Evolutionary conservation across 2,888 invertebrate species (phyloP).

Genomic region (Synanthedon andrenaeformis): DNA sequence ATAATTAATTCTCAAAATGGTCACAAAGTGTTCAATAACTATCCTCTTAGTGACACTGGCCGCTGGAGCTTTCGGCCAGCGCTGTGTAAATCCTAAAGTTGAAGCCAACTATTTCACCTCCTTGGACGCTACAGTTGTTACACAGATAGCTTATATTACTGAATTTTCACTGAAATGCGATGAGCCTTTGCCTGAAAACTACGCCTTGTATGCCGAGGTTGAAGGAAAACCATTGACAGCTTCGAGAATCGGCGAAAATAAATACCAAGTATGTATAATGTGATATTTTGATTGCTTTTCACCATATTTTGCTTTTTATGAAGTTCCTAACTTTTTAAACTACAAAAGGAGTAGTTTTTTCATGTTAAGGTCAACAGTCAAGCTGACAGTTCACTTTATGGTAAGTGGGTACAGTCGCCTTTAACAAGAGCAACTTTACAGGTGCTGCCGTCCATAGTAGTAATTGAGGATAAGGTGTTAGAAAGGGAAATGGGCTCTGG

Average conservation of each 20-base stretch:
- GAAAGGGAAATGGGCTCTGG: too few species aligned
- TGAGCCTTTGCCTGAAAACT: constrained; percentile 71
- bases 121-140: constrained; percentile 90
- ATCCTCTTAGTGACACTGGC: constrained; percentile 32
- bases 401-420: too few species aligned
- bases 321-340: too few species aligned
- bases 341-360: too few species aligned
- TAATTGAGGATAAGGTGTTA: too few species aligned
- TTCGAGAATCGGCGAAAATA: constrained; percentile 80
- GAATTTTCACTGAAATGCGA: constrained; percentile 90
- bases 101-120: constrained; percentile 89
- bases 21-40: constrained; percentile 45
- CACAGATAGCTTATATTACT: constrained; percentile 89
- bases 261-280: constrained; percentile 80
- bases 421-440: too few species aligned
- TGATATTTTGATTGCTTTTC: not conserved
- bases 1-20: constrained; percentile 37
- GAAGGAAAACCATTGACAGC: constrained; percentile 88
- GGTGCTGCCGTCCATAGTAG: too few species aligned
- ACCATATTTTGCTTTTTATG: not conserved
- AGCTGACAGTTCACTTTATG: too few species aligned
- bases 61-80: constrained; percentile 32
- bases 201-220: constrained; percentile 89
- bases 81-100: constrained; percentile 73
- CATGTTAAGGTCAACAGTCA: too few species aligned